Conservation (phyloP, 2,113 vertebrate genomes). For the Brachypodius melanocephalos region DNA sequence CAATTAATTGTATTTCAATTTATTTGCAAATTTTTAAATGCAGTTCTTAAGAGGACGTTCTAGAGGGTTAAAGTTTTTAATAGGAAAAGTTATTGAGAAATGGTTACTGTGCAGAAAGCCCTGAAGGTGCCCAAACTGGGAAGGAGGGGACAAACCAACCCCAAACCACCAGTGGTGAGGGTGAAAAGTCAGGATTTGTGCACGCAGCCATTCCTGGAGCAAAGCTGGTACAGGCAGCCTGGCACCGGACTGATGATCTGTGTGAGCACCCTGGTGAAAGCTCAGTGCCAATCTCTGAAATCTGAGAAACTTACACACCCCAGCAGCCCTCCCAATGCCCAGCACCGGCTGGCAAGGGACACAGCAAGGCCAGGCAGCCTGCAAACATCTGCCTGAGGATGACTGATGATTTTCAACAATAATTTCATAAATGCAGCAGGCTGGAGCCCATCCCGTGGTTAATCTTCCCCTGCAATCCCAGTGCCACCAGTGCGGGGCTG, state of each 20-base stretch:
- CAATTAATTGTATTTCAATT: background rate
- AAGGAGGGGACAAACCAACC: background rate
- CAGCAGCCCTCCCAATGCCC: background rate
- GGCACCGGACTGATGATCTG: background rate
- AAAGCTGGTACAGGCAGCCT: background rate
- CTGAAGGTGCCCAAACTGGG: background rate
- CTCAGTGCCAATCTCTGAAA: background rate
- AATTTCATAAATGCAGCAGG: background rate
- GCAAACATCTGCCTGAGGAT: background rate
- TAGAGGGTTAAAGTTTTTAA: background rate
- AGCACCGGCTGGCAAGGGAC: background rate
- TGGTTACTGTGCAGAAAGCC: background rate
- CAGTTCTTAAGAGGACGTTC: background rate
- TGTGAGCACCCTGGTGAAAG: background rate
- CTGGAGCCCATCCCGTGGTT: background rate
- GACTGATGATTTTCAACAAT: slow-evolving; percentile 26
- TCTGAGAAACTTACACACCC: rapidly evolving
- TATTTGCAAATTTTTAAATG: background rate
- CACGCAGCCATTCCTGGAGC: rapidly evolving
- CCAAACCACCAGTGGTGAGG: background rate
- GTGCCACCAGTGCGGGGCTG: background rate
- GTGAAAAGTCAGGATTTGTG: rapidly evolving
- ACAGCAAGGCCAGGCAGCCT: background rate
- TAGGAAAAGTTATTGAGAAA: background rate
- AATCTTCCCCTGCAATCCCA: background rate